Evolutionary conservation across 2,888 invertebrate species (phyloP).

Genomic region (Harpalus rubripes): DNA sequence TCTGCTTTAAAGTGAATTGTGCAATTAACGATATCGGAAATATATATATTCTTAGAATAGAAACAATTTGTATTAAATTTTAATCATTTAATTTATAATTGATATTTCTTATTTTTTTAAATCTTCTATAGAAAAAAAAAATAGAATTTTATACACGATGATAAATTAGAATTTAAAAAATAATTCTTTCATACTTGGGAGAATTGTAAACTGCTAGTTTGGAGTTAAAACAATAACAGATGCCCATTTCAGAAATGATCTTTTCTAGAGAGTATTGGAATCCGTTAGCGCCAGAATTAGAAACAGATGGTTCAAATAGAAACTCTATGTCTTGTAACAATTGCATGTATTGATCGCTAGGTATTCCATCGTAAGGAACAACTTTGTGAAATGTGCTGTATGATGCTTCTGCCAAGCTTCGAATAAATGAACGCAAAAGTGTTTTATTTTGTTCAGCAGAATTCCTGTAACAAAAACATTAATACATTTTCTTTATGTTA

Average conservation of each 20-base stretch:
- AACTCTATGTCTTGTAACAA: slow-evolving; percentile 79
- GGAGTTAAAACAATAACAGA: slow-evolving; percentile 85
- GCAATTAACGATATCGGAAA: too few relatives aligned
- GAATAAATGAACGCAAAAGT: slow-evolving; percentile 80
- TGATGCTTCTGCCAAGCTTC: slow-evolving; percentile 80
- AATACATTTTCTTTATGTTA: neutral
- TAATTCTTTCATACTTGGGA: slow-evolving; percentile 79
- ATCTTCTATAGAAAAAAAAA: too few relatives aligned
- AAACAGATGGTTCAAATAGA: slow-evolving; percentile 78
- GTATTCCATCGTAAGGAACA: slow-evolving; percentile 79
- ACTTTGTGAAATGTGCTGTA: slow-evolving; percentile 82
- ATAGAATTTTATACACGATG: too few relatives aligned
- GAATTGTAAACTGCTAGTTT: slow-evolving; percentile 82
- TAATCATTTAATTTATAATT: too few relatives aligned
- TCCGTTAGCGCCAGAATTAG: slow-evolving; percentile 73
- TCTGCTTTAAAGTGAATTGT: too few relatives aligned
- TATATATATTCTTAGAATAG: too few relatives aligned
- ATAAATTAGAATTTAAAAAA: too few relatives aligned
- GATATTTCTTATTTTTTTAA: too few relatives aligned
- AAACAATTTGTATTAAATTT: too few relatives aligned
- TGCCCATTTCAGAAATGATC: slow-evolving; percentile 84
- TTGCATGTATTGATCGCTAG: slow-evolving; percentile 80
- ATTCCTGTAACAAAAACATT: slow-evolving; percentile 71
- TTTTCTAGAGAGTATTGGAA: slow-evolving; percentile 77
- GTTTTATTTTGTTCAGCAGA: slow-evolving; percentile 78